Conservation (phyloP, 2,113 vertebrate species). For the Naja naja region DNA sequence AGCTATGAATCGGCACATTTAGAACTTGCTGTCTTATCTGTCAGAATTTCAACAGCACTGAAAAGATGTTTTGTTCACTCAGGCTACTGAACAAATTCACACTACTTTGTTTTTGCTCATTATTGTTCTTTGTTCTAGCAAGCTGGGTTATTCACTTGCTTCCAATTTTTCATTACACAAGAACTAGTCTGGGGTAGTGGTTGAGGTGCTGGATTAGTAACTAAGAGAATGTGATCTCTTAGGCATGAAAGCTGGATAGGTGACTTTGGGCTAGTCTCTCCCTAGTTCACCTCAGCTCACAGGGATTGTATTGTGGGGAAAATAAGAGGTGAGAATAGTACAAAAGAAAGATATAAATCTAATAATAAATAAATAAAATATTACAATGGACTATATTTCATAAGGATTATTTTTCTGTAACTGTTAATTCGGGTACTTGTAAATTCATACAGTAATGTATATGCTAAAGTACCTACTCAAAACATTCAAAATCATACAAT, state of each 20-base stretch:
- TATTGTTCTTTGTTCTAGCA: neutral
- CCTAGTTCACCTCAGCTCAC: neutral
- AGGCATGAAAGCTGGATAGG: neutral
- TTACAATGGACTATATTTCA: neutral
- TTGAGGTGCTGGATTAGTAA: neutral
- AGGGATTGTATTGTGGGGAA: neutral
- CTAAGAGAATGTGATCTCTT: neutral
- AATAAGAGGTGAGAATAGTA: neutral
- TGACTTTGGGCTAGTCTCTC: neutral
- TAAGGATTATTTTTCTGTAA: neutral
- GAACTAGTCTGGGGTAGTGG: neutral
- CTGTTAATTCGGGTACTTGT: neutral
- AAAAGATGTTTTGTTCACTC: slow-evolving; percentile 17
- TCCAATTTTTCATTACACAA: neutral
- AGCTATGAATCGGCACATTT: accelerated
- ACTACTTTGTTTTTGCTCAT: slow-evolving; percentile 15
- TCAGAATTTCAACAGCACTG: slow-evolving; percentile 19
- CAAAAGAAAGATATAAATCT: neutral
- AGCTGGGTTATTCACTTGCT: neutral
- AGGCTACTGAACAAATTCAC: neutral
- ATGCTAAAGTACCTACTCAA: neutral
- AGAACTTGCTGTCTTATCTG: neutral
- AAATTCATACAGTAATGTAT: neutral
- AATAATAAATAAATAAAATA: neutral
- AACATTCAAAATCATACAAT: neutral